phyloP scores from a whole-genome alignment of 2,113 vertebrate genomes.

The Quiscalus mexicanus region DNA sequence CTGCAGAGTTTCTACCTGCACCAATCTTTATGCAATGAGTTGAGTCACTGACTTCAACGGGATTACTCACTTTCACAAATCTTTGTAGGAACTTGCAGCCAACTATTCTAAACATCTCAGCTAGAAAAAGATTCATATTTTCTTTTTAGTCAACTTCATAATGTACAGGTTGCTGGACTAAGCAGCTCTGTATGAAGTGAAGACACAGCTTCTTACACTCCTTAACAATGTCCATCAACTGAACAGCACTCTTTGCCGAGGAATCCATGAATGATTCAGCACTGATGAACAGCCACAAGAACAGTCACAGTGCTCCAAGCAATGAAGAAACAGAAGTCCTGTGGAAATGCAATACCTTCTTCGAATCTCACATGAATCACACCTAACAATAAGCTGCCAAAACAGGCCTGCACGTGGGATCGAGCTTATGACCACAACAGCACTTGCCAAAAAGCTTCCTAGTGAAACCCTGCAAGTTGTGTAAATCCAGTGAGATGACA shows the following conservation, averaged over 20 bases:
- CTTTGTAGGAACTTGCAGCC: conserved; percentile 7
- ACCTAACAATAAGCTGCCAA: neutral
- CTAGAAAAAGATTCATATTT: neutral
- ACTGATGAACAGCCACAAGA: neutral
- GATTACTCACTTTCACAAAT: neutral
- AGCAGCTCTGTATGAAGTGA: neutral
- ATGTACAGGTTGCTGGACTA: neutral
- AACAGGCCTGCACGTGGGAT: neutral
- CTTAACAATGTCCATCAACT: neutral
- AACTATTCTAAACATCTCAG: conserved; percentile 14
- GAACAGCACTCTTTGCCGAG: neutral
- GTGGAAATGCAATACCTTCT: neutral
- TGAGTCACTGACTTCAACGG: neutral
- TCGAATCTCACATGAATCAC: neutral
- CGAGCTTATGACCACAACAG: fast-evolving
- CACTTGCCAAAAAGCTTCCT: neutral
- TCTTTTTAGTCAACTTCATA: neutral
- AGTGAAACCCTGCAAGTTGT: neutral
- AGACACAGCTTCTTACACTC: neutral
- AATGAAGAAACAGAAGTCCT: neutral
- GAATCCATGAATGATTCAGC: neutral
- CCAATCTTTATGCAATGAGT: neutral
- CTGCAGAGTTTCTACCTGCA: fast-evolving
- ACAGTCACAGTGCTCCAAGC: neutral
- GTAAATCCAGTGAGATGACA: neutral